Evolutionary conservation across 2,113 vertebrate species (phyloP).

Genomic region (Nothoprocta pentlandii): DNA sequence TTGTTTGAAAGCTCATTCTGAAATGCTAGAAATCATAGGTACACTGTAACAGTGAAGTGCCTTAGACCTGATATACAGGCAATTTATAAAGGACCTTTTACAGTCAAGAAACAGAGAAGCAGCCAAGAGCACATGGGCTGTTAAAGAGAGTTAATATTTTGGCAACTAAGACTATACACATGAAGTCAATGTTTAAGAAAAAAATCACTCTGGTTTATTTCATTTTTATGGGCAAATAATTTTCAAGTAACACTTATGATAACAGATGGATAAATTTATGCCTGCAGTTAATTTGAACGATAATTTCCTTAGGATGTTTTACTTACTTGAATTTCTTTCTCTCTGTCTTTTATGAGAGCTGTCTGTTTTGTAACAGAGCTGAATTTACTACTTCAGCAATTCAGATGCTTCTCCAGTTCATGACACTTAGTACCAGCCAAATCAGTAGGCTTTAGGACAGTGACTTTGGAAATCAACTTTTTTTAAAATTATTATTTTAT

Average conservation of each 20-base stretch:
- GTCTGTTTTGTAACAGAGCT: constrained; percentile 49
- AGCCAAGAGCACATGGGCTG: constrained; percentile 30
- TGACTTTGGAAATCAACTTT: background rate
- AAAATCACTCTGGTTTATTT: constrained; percentile 58
- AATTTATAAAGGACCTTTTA: constrained; percentile 33
- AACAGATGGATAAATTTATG: constrained; percentile 70
- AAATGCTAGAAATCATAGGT: constrained; percentile 10
- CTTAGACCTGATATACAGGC: background rate
- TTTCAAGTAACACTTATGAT: constrained; percentile 63
- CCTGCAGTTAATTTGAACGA: constrained; percentile 66
- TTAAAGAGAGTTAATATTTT: constrained; percentile 74
- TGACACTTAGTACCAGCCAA: constrained; percentile 40
- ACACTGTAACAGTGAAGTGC: background rate
- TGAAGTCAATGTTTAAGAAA: constrained; percentile 46
- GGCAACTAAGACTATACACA: constrained; percentile 39
- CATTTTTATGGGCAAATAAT: constrained; percentile 74
- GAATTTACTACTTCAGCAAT: constrained; percentile 52
- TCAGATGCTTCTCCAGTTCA: constrained; percentile 33
- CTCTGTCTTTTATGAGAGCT: constrained; percentile 53
- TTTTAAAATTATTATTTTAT: too few relatives aligned
- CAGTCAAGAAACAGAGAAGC: background rate
- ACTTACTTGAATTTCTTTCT: constrained; percentile 39
- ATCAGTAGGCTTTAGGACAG: constrained; percentile 42
- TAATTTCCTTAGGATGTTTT: constrained; percentile 75
- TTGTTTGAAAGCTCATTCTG: background rate